Conservation (phyloP, 1,140 invertebrate species). For the Bombus vancouverensis region DNA sequence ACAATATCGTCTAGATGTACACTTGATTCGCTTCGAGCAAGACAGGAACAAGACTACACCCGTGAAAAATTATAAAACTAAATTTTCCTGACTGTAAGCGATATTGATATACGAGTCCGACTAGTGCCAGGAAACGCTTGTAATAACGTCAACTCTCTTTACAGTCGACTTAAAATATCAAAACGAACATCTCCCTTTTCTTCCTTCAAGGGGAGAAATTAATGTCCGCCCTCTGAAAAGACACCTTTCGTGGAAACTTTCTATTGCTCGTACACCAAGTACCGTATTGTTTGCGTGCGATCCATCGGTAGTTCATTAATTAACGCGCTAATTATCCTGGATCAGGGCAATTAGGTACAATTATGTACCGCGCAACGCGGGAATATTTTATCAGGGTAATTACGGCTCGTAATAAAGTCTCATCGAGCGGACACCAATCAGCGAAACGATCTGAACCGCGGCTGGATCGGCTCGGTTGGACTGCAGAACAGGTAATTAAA, state of each 20-base stretch:
- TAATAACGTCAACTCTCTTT: conserved; percentile 52
- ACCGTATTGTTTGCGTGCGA: background rate
- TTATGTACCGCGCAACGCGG: conserved; percentile 13
- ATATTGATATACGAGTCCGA: conserved; percentile 61
- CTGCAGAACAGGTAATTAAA: conserved; percentile 58
- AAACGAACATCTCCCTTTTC: conserved; percentile 9
- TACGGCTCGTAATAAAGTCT: conserved; percentile 44
- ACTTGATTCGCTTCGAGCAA: background rate
- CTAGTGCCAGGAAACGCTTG: conserved; percentile 35
- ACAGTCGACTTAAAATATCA: conserved; percentile 24
- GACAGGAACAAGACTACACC: background rate
- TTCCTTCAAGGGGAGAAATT: background rate
- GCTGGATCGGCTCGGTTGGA: background rate
- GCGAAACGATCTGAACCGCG: conserved; percentile 29
- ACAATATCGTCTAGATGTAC: background rate
- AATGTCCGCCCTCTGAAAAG: background rate
- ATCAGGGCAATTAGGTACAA: conserved; percentile 17
- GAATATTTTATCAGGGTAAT: conserved; percentile 51
- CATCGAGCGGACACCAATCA: conserved; percentile 34
- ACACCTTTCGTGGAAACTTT: background rate
- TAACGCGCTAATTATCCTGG: background rate
- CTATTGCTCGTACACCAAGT: background rate
- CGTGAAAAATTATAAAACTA: conserved; percentile 58
- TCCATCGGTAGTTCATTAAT: background rate
- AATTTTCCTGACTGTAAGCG: conserved; percentile 64